phyloP scores from a whole-genome alignment of 2,797 vertebrate species.

The Poeciliopsis infans region DNA sequence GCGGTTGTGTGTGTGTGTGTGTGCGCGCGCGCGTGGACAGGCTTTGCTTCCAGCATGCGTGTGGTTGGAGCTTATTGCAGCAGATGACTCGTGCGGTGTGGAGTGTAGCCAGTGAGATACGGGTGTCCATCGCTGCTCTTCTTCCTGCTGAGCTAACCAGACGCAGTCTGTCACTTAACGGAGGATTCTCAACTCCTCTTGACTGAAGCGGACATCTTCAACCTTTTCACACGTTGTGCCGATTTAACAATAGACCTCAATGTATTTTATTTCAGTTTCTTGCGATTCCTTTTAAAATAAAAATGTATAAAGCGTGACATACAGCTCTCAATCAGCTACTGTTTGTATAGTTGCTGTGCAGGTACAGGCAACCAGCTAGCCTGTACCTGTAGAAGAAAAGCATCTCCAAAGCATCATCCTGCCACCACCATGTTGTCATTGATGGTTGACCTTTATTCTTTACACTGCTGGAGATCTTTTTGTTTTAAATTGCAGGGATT shows the following conservation, averaged over 20 bases:
- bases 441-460: background rate
- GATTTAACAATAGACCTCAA: background rate
- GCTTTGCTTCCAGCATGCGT: conserved; percentile 36
- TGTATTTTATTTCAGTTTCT: background rate
- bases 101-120: conserved; percentile 56
- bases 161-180: conserved; percentile 61
- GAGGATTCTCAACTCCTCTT: conserved; percentile 44
- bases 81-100: conserved; percentile 58
- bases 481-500: background rate
- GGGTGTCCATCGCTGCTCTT: conserved; percentile 58
- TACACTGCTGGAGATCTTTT: background rate
- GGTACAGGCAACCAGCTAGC: background rate
- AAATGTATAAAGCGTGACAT: background rate
- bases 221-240: background rate
- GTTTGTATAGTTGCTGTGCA: background rate
- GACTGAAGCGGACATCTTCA: conserved; percentile 24
- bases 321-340: background rate
- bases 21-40: conserved; percentile 27
- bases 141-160: conserved; percentile 47
- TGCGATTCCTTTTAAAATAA: background rate
- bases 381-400: background rate
- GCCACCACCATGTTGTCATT: background rate
- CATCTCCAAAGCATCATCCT: background rate
- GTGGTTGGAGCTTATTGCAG: conserved; percentile 53
- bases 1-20: background rate